Evolutionary conservation across 2,888 invertebrate genomes (phyloP).

Genomic region (Amphipyra tragopoginis): DNA sequence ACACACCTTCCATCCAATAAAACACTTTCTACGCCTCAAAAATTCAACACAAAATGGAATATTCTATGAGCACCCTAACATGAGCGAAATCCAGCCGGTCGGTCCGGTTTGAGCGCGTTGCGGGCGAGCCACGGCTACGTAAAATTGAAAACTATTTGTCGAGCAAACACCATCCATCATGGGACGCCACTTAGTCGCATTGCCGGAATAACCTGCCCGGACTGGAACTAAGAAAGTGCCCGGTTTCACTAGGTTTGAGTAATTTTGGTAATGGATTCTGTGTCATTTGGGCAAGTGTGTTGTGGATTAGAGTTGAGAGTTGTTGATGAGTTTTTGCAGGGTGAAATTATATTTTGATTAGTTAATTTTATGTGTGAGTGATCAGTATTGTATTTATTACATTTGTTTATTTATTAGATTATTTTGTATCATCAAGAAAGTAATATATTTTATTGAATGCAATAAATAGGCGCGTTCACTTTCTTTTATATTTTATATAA

Average conservation of each 20-base stretch:
- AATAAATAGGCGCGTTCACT: too few species aligned
- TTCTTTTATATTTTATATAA: too few species aligned
- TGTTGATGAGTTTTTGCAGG: constrained; percentile 14
- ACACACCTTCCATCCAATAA: neutral
- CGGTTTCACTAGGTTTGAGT: constrained; percentile 8
- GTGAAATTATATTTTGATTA: too few species aligned
- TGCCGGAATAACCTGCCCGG: constrained; percentile 68
- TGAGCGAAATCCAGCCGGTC: constrained; percentile 50
- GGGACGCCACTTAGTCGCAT: constrained; percentile 81
- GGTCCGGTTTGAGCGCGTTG: constrained; percentile 24
- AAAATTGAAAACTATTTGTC: constrained; percentile 88
- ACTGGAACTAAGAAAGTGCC: constrained; percentile 29
- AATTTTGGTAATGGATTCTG: constrained; percentile 53
- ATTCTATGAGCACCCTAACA: constrained; percentile 29
- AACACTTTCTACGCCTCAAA: neutral
- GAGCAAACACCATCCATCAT: constrained; percentile 87
- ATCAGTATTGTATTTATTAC: too few species aligned
- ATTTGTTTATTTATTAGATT: too few species aligned
- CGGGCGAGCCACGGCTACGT: constrained; percentile 64
- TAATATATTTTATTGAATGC: too few species aligned
- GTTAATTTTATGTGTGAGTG: neutral
- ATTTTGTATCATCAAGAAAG: too few species aligned
- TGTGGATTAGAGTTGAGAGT: constrained; percentile 20
- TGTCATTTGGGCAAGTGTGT: constrained; percentile 34
- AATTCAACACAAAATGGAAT: constrained; percentile 2